A percentile compares a stretch with the other conserved stretches of the same genome.
These are phyloP conservation scores for Dynastes maya DNA, from an alignment of 2,888 invertebrate genomes.

Conservation along the genomic window DNA sequence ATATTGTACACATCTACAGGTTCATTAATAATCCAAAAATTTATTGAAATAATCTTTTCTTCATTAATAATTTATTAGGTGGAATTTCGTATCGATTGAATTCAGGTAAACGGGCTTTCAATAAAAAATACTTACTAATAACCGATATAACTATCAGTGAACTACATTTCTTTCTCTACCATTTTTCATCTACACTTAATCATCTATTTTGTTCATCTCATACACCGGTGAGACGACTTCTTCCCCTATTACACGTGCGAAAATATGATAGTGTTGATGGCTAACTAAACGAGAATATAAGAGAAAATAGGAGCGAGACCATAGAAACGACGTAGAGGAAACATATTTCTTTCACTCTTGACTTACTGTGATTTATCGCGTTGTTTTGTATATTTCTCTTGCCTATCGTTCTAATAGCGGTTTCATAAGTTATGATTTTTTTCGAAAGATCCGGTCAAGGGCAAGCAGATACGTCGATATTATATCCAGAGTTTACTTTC, in stretches of 20 bases:
- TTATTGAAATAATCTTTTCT: no score
- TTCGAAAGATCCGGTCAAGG: conserved; percentile 12
- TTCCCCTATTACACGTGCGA: conserved; percentile 5
- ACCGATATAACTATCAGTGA: no score
- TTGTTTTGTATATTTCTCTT: conserved; percentile 19
- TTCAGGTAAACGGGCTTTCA: no score
- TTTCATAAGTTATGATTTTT: conserved; percentile 28
- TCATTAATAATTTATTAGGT: no score
- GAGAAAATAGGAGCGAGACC: conserved; percentile 7
- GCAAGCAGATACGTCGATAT: neutral
- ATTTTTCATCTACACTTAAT: no score
- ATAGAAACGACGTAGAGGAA: neutral
- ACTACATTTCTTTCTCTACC: no score
- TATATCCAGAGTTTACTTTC: neutral
- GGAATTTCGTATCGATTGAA: no score
- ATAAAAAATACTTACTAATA: no score
- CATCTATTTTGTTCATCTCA: no score
- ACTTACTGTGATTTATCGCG: conserved; percentile 26
- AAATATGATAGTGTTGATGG: conserved; percentile 22
- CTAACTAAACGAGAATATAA: conserved; percentile 20
- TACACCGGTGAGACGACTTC: neutral
- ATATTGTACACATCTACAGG: no score
- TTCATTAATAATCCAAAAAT: no score
- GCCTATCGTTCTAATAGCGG: conserved; percentile 30
- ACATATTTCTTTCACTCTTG: conserved; percentile 33